Percentiles rank a stretch among this genome's conserved stretches.
phyloP scores from a whole-genome alignment of 2,113 vertebrate genomes.

The Oncorhynchus tshawytscha region DNA sequence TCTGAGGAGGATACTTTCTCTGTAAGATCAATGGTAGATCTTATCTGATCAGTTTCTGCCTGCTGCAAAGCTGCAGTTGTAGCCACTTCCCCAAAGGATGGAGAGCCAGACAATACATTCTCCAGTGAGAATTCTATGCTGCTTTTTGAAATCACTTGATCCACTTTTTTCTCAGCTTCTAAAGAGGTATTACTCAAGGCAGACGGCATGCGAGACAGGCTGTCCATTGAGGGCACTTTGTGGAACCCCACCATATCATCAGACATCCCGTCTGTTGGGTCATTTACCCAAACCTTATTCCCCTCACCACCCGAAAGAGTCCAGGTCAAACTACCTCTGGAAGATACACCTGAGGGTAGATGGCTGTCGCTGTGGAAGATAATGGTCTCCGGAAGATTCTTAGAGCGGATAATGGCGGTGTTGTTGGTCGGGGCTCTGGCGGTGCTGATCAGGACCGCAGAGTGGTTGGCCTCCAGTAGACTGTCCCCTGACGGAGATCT shows the following conservation, averaged over 20 bases:
- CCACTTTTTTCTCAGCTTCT: background rate
- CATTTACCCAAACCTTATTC: background rate
- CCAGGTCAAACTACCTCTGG: background rate
- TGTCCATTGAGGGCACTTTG: slow-evolving; percentile 6
- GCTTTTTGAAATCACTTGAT: background rate
- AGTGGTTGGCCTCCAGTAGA: background rate
- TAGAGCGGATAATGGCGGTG: slow-evolving; percentile 6
- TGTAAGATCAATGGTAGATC: background rate
- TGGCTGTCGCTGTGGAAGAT: background rate
- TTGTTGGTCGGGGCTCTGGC: slow-evolving; percentile 1
- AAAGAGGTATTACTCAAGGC: background rate
- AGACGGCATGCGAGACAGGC: background rate
- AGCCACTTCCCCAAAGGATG: background rate
- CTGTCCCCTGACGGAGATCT: background rate
- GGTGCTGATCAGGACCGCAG: background rate
- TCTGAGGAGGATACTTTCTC: background rate
- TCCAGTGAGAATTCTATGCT: background rate
- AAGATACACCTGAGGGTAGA: background rate
- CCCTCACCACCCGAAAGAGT: background rate
- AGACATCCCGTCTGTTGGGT: background rate
- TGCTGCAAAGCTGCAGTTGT: background rate
- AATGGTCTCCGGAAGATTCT: slow-evolving; percentile 15
- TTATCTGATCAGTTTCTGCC: background rate
- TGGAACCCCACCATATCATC: slow-evolving; percentile 8
- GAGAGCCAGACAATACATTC: background rate